Evolutionary conservation across 2,113 vertebrate genomes (phyloP), one percentile per base, ranked within the genome.

Genomic region (Vimba vimba): DNA sequence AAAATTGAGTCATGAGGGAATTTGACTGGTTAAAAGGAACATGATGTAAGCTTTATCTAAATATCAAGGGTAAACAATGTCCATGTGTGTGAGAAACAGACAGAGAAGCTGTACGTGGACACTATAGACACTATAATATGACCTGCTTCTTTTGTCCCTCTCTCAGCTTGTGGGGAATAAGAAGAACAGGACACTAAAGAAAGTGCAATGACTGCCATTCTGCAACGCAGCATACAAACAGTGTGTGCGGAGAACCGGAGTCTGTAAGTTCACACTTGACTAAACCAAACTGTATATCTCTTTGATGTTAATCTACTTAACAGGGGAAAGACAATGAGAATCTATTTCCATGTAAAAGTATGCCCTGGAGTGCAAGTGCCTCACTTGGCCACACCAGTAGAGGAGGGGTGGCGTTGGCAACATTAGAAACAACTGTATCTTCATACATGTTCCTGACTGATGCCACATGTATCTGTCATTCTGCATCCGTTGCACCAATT

Each of bases 1-100:
- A 25, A 74, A 86, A 19, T 57, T 33, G 19, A 47, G 78, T 36
- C 55, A 50, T 69, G 68, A 39, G 78, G 79, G 68, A 73, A 74
- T 81, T 75, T 75, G 78, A 82, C 17, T 82, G 80, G 43, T 75
- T 78, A 33, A 82, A 80, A 62, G 39, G 12, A 75, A 81, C 79
- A 36, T 43, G 79, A 82, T 45, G 43, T 33, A 73, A 75, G 78
- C 57, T 80, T 86, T 81, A 64, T 75, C 30, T 80, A 66, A 81
- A 50, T 81, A 78, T 75, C 85, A 8, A 36, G 39, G 36, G 85
- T 80, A 45, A 79, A 80, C 52, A 86, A 27, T 85, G 30, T 79
- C 30, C 30, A 59, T 45, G 76, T 71, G 33, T 85, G 47, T 21
- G 75, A 52, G 55, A 45, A 15, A 36, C 2, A 15, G 69, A 75